These are phyloP conservation scores for Platypus cylindrus DNA, from an alignment of 2,888 invertebrate genomes.

Conservation along the genomic window DNA sequence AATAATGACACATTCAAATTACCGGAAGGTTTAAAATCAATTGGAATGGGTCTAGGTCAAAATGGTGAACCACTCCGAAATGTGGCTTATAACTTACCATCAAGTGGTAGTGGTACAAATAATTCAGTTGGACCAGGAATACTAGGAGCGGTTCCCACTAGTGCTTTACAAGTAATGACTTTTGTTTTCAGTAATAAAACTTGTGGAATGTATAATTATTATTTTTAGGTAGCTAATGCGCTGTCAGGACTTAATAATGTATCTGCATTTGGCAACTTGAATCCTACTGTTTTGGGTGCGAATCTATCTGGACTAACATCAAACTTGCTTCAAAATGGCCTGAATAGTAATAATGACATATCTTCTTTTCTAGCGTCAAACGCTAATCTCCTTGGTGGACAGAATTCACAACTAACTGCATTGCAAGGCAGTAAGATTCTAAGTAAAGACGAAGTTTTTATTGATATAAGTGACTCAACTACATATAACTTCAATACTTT, in stretches of 20 bases:
- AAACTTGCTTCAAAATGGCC: conserved; percentile 27
- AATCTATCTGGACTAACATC: conserved; percentile 35
- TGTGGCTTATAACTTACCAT: conserved; percentile 60
- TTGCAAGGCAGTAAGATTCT: too few relatives aligned
- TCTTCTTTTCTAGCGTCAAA: conserved; percentile 27
- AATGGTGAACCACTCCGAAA: conserved; percentile 84
- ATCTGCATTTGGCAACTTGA: conserved; percentile 32
- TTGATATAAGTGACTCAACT: too few relatives aligned
- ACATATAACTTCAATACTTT: too few relatives aligned
- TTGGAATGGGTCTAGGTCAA: conserved; percentile 88
- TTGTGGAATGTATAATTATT: too few relatives aligned
- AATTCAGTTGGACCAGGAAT: conserved; percentile 37
- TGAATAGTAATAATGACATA: conserved; percentile 25
- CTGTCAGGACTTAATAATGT: conserved; percentile 43
- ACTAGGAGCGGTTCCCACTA: conserved; percentile 43
- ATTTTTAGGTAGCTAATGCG: conserved; percentile 36
- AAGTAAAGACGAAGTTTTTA: too few relatives aligned
- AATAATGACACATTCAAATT: conserved; percentile 63
- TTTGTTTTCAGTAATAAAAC: too few relatives aligned
- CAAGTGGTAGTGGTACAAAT: conserved; percentile 17
- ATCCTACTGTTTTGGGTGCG: conserved; percentile 29
- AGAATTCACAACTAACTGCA: too few relatives aligned
- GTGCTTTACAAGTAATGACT: conserved; percentile 35
- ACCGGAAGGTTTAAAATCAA: conserved; percentile 82
- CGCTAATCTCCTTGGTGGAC: conserved; percentile 25